phyloP scores from a whole-genome alignment of 1,140 invertebrate species.

The Copidosoma floridanum region DNA sequence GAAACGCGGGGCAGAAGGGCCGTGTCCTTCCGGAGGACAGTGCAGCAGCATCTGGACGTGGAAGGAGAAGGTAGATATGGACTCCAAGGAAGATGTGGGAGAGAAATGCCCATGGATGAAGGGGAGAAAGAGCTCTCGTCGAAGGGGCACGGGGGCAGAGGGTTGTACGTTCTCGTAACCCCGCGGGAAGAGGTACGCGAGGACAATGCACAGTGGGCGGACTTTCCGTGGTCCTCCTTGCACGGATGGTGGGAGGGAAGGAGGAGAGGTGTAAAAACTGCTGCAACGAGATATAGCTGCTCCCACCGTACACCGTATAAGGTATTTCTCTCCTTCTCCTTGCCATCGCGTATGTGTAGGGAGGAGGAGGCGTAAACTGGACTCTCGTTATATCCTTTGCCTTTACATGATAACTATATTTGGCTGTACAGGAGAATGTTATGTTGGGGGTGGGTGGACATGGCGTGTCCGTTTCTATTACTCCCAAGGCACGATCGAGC shows the following conservation, averaged over 20 bases:
- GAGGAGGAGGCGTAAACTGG: too few relatives aligned
- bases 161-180: slow-evolving; percentile 12
- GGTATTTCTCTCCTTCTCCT: too few relatives aligned
- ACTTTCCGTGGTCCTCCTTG: not conserved
- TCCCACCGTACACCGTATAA: too few relatives aligned
- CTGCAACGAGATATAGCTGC: too few relatives aligned
- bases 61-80: slow-evolving; percentile 9
- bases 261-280: slow-evolving; percentile 19
- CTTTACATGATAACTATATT: too few relatives aligned
- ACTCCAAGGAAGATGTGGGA: slow-evolving; percentile 9
- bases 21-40: slow-evolving; percentile 11
- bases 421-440: too few relatives aligned
- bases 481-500: too few relatives aligned
- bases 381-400: too few relatives aligned
- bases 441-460: too few relatives aligned
- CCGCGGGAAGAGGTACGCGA: slow-evolving; percentile 6
- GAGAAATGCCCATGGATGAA: slow-evolving; percentile 11
- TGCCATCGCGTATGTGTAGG: too few relatives aligned
- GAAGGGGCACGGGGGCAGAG: not conserved
- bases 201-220: slow-evolving; percentile 14
- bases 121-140: not conserved
- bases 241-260: not conserved
- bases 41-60: slow-evolving; percentile 10
- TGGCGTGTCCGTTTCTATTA: too few relatives aligned
- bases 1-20: slow-evolving; percentile 14